Percentiles rank a stretch among this genome's conserved stretches.
These are phyloP conservation scores for Rhipidura dahli DNA, from an alignment of 2,113 vertebrate species.

Conservation along the genomic window DNA sequence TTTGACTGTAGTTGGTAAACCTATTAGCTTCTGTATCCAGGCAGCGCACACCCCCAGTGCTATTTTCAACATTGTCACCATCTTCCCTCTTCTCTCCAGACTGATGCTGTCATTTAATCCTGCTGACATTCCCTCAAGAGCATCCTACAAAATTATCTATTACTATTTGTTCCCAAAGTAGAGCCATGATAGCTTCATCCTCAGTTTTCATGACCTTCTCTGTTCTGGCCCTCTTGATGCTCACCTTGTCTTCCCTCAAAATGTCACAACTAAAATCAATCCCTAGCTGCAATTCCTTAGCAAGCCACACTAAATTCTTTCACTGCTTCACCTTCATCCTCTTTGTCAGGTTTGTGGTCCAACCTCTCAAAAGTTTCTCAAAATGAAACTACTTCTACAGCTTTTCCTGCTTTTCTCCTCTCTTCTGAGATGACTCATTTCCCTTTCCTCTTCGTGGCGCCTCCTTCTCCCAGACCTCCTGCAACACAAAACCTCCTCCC, in stretches of 20 bases:
- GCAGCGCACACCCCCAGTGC: not conserved
- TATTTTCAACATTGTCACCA: not conserved
- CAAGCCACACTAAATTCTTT: not conserved
- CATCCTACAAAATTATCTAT: not conserved
- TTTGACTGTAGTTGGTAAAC: not conserved
- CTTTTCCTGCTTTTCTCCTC: not conserved
- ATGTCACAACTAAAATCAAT: constrained; percentile 26
- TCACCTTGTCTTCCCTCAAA: constrained; percentile 8
- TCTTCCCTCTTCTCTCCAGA: not conserved
- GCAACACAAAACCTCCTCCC: not conserved
- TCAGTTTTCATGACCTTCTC: not conserved
- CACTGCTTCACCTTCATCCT: not conserved
- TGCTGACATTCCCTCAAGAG: not conserved
- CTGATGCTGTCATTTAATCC: constrained; percentile 30
- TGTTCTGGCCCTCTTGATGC: not conserved
- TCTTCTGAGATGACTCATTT: not conserved
- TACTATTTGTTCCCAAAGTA: not conserved
- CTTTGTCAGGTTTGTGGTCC: not conserved
- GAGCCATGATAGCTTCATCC: not conserved
- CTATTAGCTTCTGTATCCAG: not conserved
- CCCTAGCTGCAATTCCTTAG: not conserved
- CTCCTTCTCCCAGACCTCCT: not conserved
- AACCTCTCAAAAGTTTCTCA: not conserved
- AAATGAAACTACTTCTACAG: not conserved
- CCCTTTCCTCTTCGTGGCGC: not conserved